Base-by-base conservation (phyloP, 64 coral and sea anemone species). In the Platygyra sinensis region DNA sequence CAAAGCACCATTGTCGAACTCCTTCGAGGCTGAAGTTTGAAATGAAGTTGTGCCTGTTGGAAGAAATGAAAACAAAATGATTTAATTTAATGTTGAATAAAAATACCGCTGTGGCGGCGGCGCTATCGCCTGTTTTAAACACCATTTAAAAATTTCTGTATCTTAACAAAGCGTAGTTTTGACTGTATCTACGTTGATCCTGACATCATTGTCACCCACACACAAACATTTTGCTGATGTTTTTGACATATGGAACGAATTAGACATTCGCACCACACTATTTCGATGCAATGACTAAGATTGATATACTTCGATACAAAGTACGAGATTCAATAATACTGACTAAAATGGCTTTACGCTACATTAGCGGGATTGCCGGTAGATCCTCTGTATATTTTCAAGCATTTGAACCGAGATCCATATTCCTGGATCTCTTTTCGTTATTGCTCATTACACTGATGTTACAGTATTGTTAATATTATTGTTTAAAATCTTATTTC, bases 81-180 rank as follows among this genome's bases (percentile, higher is more conserved):
- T 2, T 25, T 10, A 25, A n/a, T 69, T 1, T n/a, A 9, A 27
- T 27, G 25, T 1, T 2, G 24, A 27, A 27, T 27, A 25, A 11
- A 36, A 27, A 24, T 27, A 10, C 9, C 65, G 24, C 22, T 11
- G 65, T 25, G 22, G 65, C 63, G 16, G 63, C 16, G 63, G 7
- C n/a, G n/a, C n/a, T 20, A 67, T 67, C 24, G 63, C 65, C 65
- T 69, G 65, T 69, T 69, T n/a, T 69, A 69, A 69, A 69, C 65
- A 69, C 6, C 19, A 67, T 1, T 27, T 69, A n/a, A 69, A 69
- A n/a, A 5, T 25, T 19, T 6, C 4, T 67, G 24, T 69, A 27
- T 11, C 25, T 69, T 0, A 27, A 10, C 24, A 69, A 69, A 69
- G 22, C 29, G 65, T 8, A 69, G 65, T 69, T 69, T 69, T 11